Conservation (phyloP, 2,888 invertebrate species). For the Linyphia triangularis region DNA sequence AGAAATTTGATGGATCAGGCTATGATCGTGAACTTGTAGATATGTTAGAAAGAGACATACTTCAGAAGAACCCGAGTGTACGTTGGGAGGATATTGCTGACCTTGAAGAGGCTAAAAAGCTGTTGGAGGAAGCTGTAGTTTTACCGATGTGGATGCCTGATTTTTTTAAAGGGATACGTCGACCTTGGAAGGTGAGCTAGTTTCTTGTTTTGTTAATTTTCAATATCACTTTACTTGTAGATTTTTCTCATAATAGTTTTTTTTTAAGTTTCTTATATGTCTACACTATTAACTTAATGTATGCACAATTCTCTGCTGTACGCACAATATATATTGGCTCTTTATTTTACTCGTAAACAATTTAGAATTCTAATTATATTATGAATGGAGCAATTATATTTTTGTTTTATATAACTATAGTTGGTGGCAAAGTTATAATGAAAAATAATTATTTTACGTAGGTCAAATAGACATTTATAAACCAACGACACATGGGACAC, state of each 20-base stretch:
- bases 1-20: slow-evolving; percentile 82
- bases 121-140: slow-evolving; percentile 98
- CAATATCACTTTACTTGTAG: slow-evolving; percentile 14
- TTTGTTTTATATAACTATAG: no score
- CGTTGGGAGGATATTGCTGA: slow-evolving; percentile 97
- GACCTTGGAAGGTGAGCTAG: slow-evolving; percentile 93
- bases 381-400: no score
- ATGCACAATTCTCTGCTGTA: no score
- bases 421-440: no score
- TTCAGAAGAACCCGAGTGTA: slow-evolving; percentile 97
- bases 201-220: not conserved
- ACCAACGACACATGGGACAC: no score
- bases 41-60: slow-evolving; percentile 95
- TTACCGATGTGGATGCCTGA: slow-evolving; percentile 98
- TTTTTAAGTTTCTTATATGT: not conserved
- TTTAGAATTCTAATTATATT: no score
- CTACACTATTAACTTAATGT: not conserved
- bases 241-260: not conserved
- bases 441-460: no score
- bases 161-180: slow-evolving; percentile 96
- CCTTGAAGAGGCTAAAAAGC: slow-evolving; percentile 90
- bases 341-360: no score
- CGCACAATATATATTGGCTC: no score
- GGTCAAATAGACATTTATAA: no score
- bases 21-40: slow-evolving; percentile 95